Conservation (phyloP, 2,888 invertebrate species). For the Morpho deidamia region DNA sequence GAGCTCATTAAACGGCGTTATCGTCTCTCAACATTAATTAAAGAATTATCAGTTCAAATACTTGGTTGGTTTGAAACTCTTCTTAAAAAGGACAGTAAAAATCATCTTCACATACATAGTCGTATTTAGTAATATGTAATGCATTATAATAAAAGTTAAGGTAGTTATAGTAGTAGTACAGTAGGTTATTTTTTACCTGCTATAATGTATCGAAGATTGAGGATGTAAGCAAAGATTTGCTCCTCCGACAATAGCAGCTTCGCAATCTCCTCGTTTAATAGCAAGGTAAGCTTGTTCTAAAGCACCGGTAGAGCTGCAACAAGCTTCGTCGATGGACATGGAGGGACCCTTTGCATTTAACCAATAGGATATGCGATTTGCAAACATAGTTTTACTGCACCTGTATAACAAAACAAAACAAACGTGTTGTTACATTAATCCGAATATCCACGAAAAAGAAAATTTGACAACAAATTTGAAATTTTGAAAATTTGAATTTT, state of each 20-base stretch:
- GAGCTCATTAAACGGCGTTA: too few relatives aligned
- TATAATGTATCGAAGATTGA: slow-evolving; percentile 47
- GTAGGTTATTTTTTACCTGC: slow-evolving; percentile 35
- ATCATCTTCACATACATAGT: too few relatives aligned
- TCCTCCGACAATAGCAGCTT: slow-evolving; percentile 80
- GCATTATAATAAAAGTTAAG: not conserved
- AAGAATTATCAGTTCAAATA: too few relatives aligned
- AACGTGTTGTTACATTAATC: too few relatives aligned
- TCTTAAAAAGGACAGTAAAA: too few relatives aligned
- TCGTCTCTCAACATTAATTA: too few relatives aligned
- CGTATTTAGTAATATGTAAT: too few relatives aligned
- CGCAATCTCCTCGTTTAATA: slow-evolving; percentile 48
- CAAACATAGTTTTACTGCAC: slow-evolving; percentile 54
- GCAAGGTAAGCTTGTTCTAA: slow-evolving; percentile 49
- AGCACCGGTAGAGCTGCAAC: slow-evolving; percentile 48
- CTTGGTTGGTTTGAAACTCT: too few relatives aligned
- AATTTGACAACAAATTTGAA: too few relatives aligned
- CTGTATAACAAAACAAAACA: slow-evolving; percentile 28
- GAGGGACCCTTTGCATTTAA: slow-evolving; percentile 59
- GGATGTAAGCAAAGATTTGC: slow-evolving; percentile 79
- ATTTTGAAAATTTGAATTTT: too few relatives aligned
- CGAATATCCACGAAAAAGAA: too few relatives aligned
- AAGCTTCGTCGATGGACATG: slow-evolving; percentile 44
- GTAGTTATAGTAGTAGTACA: too few relatives aligned
- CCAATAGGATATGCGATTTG: slow-evolving; percentile 63